phyloP scores from a whole-genome alignment of 2,797 vertebrate genomes.

The Ispidina lecontei region DNA sequence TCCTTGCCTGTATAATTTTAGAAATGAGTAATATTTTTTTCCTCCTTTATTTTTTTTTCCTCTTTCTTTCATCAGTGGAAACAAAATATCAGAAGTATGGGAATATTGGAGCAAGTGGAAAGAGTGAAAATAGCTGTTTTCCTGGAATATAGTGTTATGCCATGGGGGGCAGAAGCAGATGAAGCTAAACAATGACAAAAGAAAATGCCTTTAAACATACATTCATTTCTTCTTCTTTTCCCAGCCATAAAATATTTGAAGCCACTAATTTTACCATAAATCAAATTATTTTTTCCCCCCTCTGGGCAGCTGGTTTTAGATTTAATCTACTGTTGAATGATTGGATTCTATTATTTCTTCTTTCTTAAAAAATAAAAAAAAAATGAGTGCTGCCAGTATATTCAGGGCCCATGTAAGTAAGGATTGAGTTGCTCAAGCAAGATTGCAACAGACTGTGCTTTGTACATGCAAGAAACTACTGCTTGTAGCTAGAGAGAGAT shows the following conservation, averaged over 20 bases:
- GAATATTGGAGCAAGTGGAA: conserved; percentile 37
- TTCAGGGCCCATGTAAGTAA: background rate
- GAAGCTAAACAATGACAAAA: conserved; percentile 20
- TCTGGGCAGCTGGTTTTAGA: background rate
- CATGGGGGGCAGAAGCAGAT: conserved; percentile 1
- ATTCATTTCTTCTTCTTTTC: background rate
- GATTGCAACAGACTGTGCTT: background rate
- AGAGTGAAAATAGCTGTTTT: conserved; percentile 50
- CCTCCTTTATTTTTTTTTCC: background rate
- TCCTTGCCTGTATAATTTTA: conserved; percentile 55
- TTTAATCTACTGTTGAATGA: background rate
- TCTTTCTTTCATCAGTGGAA: conserved; percentile 58
- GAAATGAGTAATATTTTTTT: conserved; percentile 26
- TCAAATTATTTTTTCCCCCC: background rate
- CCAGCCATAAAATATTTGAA: background rate
- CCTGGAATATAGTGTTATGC: conserved; percentile 32
- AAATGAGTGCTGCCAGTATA: background rate
- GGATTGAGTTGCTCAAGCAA: background rate
- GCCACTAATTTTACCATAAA: background rate
- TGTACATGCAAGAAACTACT: background rate
- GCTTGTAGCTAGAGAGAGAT: background rate
- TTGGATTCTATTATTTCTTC: background rate
- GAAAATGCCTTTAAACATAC: background rate
- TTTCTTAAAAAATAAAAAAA: background rate
- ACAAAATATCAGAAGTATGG: conserved; percentile 50